These are phyloP conservation scores for Agrochola lychnidis DNA, from an alignment of 2,888 invertebrate species.

Conservation along the genomic window DNA sequence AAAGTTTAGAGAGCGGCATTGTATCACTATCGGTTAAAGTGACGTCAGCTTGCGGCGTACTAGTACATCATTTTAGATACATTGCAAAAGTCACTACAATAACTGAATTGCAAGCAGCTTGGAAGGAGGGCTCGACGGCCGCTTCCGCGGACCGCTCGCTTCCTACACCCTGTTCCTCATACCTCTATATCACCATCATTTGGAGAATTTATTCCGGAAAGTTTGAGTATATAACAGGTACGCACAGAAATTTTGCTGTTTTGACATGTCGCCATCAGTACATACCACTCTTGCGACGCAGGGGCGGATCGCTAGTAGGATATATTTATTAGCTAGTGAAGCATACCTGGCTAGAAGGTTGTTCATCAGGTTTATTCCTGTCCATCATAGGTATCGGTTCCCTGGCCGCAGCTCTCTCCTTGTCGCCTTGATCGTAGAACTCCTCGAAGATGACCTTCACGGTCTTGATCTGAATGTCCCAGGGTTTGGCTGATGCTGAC, in stretches of 20 bases:
- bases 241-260: background rate
- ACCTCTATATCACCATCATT: background rate
- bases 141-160: too few relatives aligned
- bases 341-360: constrained; percentile 93
- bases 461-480: constrained; percentile 95
- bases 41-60: too few relatives aligned
- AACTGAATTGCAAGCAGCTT: too few relatives aligned
- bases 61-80: too few relatives aligned
- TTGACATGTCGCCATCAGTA: background rate
- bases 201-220: background rate
- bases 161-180: too few relatives aligned
- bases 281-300: too few relatives aligned
- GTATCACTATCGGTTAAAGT: too few relatives aligned
- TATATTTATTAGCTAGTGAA: background rate
- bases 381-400: constrained; percentile 96
- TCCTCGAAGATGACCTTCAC: constrained; percentile 95
- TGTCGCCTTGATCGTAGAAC: constrained; percentile 95
- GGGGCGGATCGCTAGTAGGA: background rate
- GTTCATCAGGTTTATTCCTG: constrained; percentile 93
- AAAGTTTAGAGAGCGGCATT: too few relatives aligned
- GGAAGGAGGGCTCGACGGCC: too few relatives aligned
- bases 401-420: constrained; percentile 92
- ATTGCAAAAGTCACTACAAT: too few relatives aligned
- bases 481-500: constrained; percentile 96
- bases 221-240: background rate